phyloP scores from a whole-genome alignment of 64 coral and sea anemone genomes.

The Anthopleura sola region DNA sequence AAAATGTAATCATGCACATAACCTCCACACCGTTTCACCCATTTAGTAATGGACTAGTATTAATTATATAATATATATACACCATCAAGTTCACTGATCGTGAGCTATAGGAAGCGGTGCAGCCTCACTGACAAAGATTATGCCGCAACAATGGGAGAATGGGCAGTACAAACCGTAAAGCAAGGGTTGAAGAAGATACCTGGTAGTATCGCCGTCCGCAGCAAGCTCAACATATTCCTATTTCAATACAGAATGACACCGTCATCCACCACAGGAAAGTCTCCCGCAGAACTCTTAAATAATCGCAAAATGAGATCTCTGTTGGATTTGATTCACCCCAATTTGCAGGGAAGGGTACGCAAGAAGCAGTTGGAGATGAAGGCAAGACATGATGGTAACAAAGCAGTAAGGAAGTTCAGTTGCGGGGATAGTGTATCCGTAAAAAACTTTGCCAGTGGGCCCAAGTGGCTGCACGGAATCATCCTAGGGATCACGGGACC shows the following conservation, averaged over 20 bases:
- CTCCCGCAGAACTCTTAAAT: not conserved
- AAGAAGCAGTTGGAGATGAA: constrained; percentile 1
- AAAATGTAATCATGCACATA: constrained; percentile 31
- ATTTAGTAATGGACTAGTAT: constrained; percentile 27
- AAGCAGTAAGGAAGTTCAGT: not conserved
- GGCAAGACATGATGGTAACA: not conserved
- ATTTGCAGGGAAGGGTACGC: not conserved
- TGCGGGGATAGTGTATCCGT: not conserved
- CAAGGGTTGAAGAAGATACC: constrained; percentile 22
- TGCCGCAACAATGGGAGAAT: no score
- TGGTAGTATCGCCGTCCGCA: not conserved
- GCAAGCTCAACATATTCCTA: not conserved
- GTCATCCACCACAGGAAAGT: not conserved
- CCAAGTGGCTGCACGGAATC: not conserved
- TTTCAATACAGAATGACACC: constrained; percentile 28
- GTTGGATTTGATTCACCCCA: not conserved
- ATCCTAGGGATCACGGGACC: not conserved
- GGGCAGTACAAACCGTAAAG: constrained; percentile 49
- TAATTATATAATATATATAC: no score
- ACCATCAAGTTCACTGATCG: no score
- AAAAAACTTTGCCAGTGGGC: not conserved
- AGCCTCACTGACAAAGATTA: no score
- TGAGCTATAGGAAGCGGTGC: no score
- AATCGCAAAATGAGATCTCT: constrained; percentile 14
- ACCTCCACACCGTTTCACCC: constrained; percentile 23